These are phyloP conservation scores for Psilopsiagon aymara DNA, from an alignment of 2,113 vertebrate species.

Conservation along the genomic window DNA sequence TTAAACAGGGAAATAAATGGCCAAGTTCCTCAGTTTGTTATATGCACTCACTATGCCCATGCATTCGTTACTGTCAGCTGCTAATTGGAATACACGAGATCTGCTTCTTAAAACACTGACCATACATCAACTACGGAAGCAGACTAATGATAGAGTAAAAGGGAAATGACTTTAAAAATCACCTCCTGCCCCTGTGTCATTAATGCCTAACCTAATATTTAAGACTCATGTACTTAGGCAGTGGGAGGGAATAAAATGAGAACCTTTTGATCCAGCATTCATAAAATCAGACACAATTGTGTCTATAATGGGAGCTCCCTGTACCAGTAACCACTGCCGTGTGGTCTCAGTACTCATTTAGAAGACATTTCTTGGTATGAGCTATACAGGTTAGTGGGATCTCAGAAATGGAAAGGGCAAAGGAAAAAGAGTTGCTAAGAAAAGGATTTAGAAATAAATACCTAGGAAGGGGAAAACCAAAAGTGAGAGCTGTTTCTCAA, in stretches of 20 bases:
- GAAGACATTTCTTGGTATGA: background rate
- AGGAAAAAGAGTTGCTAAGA: background rate
- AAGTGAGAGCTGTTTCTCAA: background rate
- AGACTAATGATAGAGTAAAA: background rate
- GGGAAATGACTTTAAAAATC: background rate
- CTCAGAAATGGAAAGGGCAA: background rate
- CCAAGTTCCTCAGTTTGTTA: background rate
- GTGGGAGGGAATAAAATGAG: background rate
- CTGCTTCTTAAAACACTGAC: background rate
- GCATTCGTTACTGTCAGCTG: background rate
- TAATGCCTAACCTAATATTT: constrained; percentile 27
- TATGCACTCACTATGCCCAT: background rate
- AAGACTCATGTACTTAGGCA: background rate
- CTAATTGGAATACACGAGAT: background rate
- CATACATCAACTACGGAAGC: background rate
- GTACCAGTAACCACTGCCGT: background rate
- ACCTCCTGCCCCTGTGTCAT: background rate
- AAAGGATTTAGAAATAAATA: background rate
- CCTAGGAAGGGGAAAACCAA: background rate
- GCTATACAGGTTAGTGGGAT: background rate
- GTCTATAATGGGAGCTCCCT: background rate
- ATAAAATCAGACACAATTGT: background rate
- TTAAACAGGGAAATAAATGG: background rate
- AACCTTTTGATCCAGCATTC: background rate
- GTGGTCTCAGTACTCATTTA: background rate